phyloP scores from a whole-genome alignment of 1,140 invertebrate genomes.

The Drosophila rufa region DNA sequence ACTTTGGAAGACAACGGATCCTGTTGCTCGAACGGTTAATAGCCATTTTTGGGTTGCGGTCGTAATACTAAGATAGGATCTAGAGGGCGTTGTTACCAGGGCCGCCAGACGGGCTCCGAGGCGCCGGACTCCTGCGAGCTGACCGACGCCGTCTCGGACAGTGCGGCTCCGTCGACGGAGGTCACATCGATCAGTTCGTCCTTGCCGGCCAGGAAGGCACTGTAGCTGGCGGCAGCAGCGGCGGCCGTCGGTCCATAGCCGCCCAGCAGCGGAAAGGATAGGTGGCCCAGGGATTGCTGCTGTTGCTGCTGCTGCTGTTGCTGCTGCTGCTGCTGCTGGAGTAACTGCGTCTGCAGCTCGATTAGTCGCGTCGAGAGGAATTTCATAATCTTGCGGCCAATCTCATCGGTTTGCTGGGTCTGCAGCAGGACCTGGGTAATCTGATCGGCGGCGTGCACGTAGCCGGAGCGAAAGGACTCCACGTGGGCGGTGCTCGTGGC shows the following conservation, averaged over 20 bases:
- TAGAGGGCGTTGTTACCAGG: constrained; percentile 66
- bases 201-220: constrained; percentile 66
- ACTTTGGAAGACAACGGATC: constrained; percentile 81
- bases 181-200: constrained; percentile 81
- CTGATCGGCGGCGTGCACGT: constrained; percentile 96
- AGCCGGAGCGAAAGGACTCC: constrained; percentile 94
- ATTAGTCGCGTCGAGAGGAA: constrained; percentile 93
- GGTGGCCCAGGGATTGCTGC: constrained; percentile 44
- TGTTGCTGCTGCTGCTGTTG: constrained; percentile 44
- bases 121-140: constrained; percentile 73
- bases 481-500: constrained; percentile 86
- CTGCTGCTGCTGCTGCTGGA: constrained; percentile 65
- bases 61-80: constrained; percentile 71
- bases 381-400: constrained; percentile 92
- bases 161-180: constrained; percentile 72
- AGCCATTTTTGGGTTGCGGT: constrained; percentile 58
- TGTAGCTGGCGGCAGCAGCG: constrained; percentile 64
- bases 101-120: constrained; percentile 78
- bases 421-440: constrained; percentile 93
- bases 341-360: constrained; percentile 85
- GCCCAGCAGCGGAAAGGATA: constrained; percentile 65
- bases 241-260: constrained; percentile 62
- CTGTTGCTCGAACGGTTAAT: constrained; percentile 67
- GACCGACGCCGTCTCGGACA: constrained; percentile 76
- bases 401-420: constrained; percentile 92